Base-by-base conservation (phyloP, 2,113 vertebrate species). In the Triplophysa tibetana region DNA sequence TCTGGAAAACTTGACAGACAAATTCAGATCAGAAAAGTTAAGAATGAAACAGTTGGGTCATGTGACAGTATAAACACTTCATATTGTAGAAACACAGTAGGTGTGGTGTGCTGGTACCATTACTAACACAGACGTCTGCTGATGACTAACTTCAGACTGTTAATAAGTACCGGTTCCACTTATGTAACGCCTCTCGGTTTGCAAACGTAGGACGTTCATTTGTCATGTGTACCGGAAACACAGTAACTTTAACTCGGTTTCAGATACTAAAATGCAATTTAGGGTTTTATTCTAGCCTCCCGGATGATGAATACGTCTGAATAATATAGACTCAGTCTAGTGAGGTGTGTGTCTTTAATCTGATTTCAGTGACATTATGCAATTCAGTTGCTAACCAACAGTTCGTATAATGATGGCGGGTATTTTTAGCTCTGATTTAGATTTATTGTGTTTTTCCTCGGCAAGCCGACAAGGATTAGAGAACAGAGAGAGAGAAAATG, bases 351-450 rank as follows among this genome's bases (percentile, higher is more conserved):
- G 52, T 70, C 82, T 78, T 84, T 84, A 70, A 80, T 54, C 41
- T 75, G 72, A 63, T 81, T 54, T 43, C 58, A 75, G 29, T 69
- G 60, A 58, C 48, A 70, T 64, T 80, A 63, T 19, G 19, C 45
- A 78, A 64, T 45, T 63, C 33, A 52, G 74, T 80, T 83, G 85
- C 82, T 74, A 65, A 67, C 60, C 74, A 80, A 84, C 80, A 60
- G 77, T 77, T 66, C 38, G 50, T 70, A 26, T 72, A 43, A 78
- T 66, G 19, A 79, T 33, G 43, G 58, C 45, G 10, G 52, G 21
- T 81, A 78, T 82, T 82, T 84, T 80, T 82, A 84, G 75, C 52
- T 43, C 23, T 73, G n/a, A 83, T 77, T 85, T 63, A 73, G 62
- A 80, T 83, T 38, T 75, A 75, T 65, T 69, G 43, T 73, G 19